phyloP scores from a whole-genome alignment of 2,113 vertebrate species.

The Muscicapa adusta region DNA sequence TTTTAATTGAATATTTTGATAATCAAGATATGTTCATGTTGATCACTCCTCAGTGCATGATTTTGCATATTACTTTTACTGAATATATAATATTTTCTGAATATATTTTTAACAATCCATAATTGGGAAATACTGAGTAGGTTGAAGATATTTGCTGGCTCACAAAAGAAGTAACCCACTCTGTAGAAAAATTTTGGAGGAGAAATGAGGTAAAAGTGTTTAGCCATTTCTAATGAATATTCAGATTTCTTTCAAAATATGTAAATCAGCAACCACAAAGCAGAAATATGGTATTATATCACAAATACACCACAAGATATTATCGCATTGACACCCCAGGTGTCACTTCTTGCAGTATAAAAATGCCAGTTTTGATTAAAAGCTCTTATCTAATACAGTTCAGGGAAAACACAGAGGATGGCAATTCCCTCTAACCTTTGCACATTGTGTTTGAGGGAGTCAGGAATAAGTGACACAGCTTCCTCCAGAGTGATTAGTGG shows the following conservation, averaged over 20 bases:
- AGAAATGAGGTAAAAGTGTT: neutral
- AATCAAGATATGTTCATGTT: neutral
- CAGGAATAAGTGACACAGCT: neutral
- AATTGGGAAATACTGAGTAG: neutral
- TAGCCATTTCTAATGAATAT: neutral
- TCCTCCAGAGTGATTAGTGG: neutral
- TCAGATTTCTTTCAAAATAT: neutral
- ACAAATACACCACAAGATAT: neutral
- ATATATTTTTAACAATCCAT: neutral
- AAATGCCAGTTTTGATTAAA: neutral
- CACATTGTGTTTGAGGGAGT: neutral
- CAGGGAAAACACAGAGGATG: neutral
- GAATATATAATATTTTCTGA: neutral
- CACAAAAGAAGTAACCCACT: neutral
- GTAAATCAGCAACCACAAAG: neutral
- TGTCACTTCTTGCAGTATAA: neutral
- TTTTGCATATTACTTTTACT: neutral
- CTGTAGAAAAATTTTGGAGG: neutral
- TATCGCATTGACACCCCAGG: neutral
- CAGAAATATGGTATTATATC: neutral
- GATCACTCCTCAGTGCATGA: accelerated
- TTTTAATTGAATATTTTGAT: neutral
- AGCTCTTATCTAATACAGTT: neutral
- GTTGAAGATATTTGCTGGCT: neutral
- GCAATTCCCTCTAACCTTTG: neutral